These are phyloP conservation scores for Ligdia adustata DNA, from an alignment of 2,888 invertebrate species.

Conservation along the genomic window DNA sequence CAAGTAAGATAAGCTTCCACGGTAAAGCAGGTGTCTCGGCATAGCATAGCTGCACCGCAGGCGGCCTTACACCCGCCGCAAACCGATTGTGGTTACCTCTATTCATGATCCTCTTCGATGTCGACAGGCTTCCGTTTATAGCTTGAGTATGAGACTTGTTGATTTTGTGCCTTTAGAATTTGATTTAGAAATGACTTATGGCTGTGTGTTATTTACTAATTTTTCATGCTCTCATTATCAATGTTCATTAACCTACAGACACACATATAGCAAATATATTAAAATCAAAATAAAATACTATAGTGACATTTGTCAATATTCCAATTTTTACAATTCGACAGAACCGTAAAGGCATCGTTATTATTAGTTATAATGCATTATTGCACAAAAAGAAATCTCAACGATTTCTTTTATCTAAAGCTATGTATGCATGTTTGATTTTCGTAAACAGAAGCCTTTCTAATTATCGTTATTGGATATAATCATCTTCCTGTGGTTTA, in stretches of 20 bases:
- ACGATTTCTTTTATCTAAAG: too few relatives aligned
- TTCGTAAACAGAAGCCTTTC: background rate
- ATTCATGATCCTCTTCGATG: conserved; percentile 40
- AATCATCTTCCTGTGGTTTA: conserved; percentile 14
- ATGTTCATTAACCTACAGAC: too few relatives aligned
- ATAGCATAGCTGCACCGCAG: conserved; percentile 28
- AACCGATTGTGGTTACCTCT: conserved; percentile 44
- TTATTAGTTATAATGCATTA: too few relatives aligned
- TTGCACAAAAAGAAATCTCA: too few relatives aligned
- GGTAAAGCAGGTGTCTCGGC: too few relatives aligned
- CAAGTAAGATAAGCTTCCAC: conserved; percentile 1
- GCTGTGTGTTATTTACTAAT: too few relatives aligned
- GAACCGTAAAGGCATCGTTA: too few relatives aligned
- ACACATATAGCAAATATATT: too few relatives aligned
- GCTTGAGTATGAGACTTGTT: conserved; percentile 4
- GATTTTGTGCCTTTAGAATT: background rate
- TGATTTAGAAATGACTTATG: background rate
- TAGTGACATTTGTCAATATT: too few relatives aligned
- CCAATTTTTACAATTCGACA: too few relatives aligned
- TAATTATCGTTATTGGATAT: conserved; percentile 17
- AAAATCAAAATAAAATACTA: too few relatives aligned
- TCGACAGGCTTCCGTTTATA: background rate
- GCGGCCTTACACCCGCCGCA: conserved; percentile 38
- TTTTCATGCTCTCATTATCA: too few relatives aligned
- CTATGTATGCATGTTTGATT: background rate